Conservation (phyloP, 2,797 vertebrate genomes). For the Darevskia nairensis region DNA sequence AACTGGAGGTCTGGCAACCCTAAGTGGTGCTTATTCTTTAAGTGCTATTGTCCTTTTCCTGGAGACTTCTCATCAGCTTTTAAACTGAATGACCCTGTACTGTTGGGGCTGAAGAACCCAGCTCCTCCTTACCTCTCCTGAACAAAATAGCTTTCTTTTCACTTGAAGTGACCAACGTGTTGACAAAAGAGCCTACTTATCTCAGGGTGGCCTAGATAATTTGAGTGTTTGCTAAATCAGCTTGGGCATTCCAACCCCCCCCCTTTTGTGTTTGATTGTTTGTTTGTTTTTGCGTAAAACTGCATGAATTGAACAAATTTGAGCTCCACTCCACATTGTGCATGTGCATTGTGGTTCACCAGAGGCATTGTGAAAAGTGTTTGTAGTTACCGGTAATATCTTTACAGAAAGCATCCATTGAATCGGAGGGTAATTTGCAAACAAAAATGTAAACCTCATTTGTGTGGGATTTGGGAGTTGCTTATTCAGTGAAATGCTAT, state of each 20-base stretch:
- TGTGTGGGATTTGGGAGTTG: not conserved
- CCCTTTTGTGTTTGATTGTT: constrained; percentile 22
- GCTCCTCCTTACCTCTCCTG: not conserved
- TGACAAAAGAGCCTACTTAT: constrained; percentile 26
- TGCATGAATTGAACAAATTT: not conserved
- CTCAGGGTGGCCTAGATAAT: not conserved
- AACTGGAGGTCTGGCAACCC: no score
- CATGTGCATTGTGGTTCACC: no score
- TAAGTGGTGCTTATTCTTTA: not conserved
- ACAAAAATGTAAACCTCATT: not conserved
- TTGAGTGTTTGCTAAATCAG: constrained; percentile 25
- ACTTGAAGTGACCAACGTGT: not conserved
- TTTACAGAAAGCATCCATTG: not conserved
- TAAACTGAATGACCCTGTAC: not conserved
- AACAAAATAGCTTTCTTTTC: not conserved
- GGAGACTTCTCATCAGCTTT: constrained; percentile 5
- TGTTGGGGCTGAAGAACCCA: not conserved
- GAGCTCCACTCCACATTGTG: not conserved
- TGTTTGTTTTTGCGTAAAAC: not conserved
- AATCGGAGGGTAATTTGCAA: not conserved
- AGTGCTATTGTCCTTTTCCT: not conserved
- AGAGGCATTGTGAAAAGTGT: not conserved
- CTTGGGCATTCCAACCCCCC: constrained; percentile 1
- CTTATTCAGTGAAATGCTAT: not conserved
- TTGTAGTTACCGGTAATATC: not conserved